Evolutionary conservation across 2,113 vertebrate genomes (phyloP).

Genomic region (Pelecanoides urinatrix): DNA sequence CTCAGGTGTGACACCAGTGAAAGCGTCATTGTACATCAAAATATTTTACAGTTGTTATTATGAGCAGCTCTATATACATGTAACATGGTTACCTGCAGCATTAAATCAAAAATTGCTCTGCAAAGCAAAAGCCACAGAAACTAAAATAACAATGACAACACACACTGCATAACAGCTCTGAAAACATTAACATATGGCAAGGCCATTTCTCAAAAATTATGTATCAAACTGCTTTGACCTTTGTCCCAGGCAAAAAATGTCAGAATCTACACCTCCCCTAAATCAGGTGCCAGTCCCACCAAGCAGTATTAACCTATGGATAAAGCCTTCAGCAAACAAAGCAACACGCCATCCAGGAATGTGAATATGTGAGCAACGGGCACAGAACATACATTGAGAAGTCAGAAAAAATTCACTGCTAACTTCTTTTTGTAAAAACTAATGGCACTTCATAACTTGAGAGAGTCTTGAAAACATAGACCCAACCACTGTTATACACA

Average conservation of each 20-base stretch:
- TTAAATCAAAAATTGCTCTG: background rate
- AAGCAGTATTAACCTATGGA: background rate
- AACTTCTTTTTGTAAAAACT: background rate
- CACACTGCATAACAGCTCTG: background rate
- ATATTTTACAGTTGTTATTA: background rate
- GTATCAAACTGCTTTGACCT: background rate
- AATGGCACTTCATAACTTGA: background rate
- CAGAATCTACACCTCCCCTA: background rate
- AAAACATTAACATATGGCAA: background rate
- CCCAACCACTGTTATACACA: background rate
- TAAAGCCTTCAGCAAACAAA: background rate
- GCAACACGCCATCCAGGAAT: background rate
- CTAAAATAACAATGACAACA: background rate
- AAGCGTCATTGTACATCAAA: background rate
- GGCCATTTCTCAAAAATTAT: background rate
- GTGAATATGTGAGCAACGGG: accelerated
- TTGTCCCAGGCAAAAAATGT: background rate
- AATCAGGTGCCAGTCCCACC: background rate
- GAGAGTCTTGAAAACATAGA: background rate
- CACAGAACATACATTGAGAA: background rate
- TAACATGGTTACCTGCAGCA: background rate
- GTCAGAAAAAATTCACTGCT: background rate
- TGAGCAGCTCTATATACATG: background rate
- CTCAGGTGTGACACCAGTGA: background rate
- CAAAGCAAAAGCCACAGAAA: background rate